These are phyloP conservation scores for Brachyptera putata DNA, from an alignment of 2,888 invertebrate genomes.

Conservation along the genomic window DNA sequence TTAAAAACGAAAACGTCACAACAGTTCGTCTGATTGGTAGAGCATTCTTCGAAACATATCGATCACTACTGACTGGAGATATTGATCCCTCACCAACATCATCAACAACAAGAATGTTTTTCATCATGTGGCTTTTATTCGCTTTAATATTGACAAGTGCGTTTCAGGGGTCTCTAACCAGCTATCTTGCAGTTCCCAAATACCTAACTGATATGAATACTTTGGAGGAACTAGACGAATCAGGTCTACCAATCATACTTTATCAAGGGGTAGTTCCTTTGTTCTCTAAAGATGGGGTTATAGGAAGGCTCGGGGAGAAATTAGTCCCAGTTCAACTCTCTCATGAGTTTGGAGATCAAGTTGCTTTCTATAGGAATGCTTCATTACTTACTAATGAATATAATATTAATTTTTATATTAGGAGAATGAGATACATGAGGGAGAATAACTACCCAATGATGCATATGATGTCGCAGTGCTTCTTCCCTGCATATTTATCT, in stretches of 20 bases:
- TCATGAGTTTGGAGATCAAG: background rate
- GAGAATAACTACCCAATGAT: slow-evolving; percentile 41
- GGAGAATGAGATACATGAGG: no score
- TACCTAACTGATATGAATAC: slow-evolving; percentile 48
- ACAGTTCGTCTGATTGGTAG: background rate
- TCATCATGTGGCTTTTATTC: slow-evolving; percentile 42
- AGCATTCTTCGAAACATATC: background rate
- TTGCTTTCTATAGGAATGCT: background rate
- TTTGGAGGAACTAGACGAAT: slow-evolving; percentile 35
- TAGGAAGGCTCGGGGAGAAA: background rate
- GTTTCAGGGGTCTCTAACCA: slow-evolving; percentile 46
- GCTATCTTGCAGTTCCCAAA: slow-evolving; percentile 45
- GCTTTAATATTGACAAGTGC: slow-evolving; percentile 44
- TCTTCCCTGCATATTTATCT: slow-evolving; percentile 44
- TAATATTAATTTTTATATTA: background rate
- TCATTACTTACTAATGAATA: background rate
- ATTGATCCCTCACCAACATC: background rate
- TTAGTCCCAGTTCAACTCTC: background rate
- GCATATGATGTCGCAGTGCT: slow-evolving; percentile 48
- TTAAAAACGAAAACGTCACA: background rate
- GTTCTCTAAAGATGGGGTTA: background rate
- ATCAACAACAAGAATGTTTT: background rate
- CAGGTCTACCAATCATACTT: background rate
- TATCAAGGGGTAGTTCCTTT: background rate
- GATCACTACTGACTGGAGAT: background rate